Evolutionary conservation across 2,113 vertebrate genomes (phyloP).

Genomic region (Peucedramus taeniatus): DNA sequence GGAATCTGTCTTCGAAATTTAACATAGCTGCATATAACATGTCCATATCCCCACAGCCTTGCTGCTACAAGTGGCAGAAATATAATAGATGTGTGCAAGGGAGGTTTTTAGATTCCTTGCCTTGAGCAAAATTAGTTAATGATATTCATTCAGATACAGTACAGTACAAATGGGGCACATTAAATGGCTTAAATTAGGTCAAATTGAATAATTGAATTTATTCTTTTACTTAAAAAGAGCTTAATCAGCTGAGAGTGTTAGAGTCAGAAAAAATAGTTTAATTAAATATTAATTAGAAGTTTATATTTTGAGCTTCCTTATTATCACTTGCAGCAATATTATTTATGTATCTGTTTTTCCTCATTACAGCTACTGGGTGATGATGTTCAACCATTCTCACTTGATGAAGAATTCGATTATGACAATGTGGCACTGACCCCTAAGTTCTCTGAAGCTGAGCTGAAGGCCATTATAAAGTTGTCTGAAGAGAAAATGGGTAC

Average conservation of each 20-base stretch:
- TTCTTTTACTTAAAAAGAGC: slow-evolving; percentile 77
- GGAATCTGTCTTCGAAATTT: slow-evolving; percentile 26
- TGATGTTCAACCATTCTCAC: slow-evolving; percentile 72
- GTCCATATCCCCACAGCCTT: background rate
- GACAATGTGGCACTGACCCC: slow-evolving; percentile 69
- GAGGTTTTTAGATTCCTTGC: slow-evolving; percentile 60
- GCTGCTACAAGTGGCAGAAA: background rate
- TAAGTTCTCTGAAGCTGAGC: slow-evolving; percentile 67
- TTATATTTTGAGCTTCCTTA: slow-evolving; percentile 51
- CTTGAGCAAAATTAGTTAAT: slow-evolving; percentile 68
- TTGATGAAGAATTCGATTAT: slow-evolving; percentile 81
- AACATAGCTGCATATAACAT: background rate
- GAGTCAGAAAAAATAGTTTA: slow-evolving; percentile 64
- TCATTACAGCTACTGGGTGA: slow-evolving; percentile 60
- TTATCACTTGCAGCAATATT: slow-evolving; percentile 33
- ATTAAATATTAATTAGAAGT: slow-evolving; percentile 73
- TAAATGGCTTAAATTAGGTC: slow-evolving; percentile 75
- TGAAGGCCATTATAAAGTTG: slow-evolving; percentile 1
- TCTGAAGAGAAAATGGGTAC: background rate
- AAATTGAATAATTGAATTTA: slow-evolving; percentile 75
- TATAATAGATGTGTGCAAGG: slow-evolving; percentile 29
- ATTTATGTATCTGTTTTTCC: slow-evolving; percentile 25
- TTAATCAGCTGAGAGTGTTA: slow-evolving; percentile 68
- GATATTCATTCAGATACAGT: slow-evolving; percentile 64
- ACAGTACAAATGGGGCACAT: slow-evolving; percentile 64